Percentiles rank a stretch among this genome's conserved stretches.
These are phyloP conservation scores for Biston stratarius DNA, from an alignment of 2,888 invertebrate species.

Conservation along the genomic window DNA sequence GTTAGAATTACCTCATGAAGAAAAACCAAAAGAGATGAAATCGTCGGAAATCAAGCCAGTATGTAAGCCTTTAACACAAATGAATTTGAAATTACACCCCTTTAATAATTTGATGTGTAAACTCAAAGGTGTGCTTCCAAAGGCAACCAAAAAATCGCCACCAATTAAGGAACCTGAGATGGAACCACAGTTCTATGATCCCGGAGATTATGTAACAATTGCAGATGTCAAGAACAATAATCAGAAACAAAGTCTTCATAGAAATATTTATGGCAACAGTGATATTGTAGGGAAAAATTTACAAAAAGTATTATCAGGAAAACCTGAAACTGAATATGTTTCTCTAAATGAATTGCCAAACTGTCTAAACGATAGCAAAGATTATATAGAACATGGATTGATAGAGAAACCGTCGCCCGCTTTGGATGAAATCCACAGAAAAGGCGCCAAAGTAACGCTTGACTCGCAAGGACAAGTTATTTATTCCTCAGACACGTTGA, in stretches of 20 bases:
- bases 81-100: slow-evolving; percentile 83
- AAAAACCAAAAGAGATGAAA: slow-evolving; percentile 66
- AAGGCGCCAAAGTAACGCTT: slow-evolving; percentile 92
- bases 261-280: slow-evolving; percentile 87
- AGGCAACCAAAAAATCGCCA: slow-evolving; percentile 82
- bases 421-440: slow-evolving; percentile 79
- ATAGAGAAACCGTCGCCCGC: slow-evolving; percentile 67
- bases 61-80: slow-evolving; percentile 64
- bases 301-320: slow-evolving; percentile 87
- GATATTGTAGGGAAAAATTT: slow-evolving; percentile 89
- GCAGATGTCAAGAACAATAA: slow-evolving; percentile 94
- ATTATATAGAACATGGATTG: slow-evolving; percentile 72
- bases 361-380: slow-evolving; percentile 75
- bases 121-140: slow-evolving; percentile 88
- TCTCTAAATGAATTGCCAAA: slow-evolving; percentile 92
- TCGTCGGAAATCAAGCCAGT: slow-evolving; percentile 53
- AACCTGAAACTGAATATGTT: slow-evolving; percentile 91
- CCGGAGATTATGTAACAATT: slow-evolving; percentile 95
- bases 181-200: slow-evolving; percentile 85
- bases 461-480: slow-evolving; percentile 96
- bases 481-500: slow-evolving; percentile 94
- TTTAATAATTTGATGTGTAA: slow-evolving; percentile 91
- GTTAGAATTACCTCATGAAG: slow-evolving; percentile 73
- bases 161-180: slow-evolving; percentile 75
- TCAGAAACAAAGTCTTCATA: slow-evolving; percentile 83